phyloP scores from a whole-genome alignment of 2,888 invertebrate species.

The Cosmia trapezina region DNA sequence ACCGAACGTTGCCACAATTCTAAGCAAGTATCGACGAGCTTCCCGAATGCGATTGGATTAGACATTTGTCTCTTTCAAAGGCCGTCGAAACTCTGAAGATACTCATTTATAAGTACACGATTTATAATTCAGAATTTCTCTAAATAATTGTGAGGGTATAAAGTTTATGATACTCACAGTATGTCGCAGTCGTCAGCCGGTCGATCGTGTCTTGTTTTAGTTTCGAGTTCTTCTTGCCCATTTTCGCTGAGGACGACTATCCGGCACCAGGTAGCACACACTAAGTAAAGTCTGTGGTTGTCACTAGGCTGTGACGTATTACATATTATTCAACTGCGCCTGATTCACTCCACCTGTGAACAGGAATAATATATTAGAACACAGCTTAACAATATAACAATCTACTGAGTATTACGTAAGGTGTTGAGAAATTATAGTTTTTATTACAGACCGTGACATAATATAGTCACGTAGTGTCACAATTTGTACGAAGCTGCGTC shows the following conservation, averaged over 20 bases:
- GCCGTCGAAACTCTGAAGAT: background rate
- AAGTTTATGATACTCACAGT: constrained; percentile 93
- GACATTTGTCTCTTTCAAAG: constrained; percentile 1
- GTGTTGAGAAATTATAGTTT: constrained; percentile 40
- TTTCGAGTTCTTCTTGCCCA: constrained; percentile 99
- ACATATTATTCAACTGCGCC: constrained; percentile 81
- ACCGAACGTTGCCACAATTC: constrained; percentile 10
- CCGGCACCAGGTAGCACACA: constrained; percentile 64
- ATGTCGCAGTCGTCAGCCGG: constrained; percentile 97
- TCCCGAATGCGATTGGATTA: constrained; percentile 18
- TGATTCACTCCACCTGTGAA: constrained; percentile 78
- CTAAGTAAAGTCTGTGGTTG: constrained; percentile 66
- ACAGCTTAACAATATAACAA: constrained; percentile 9
- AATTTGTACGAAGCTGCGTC: constrained; percentile 72
- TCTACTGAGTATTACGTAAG: constrained; percentile 17
- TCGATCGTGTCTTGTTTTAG: constrained; percentile 98
- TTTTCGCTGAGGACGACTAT: constrained; percentile 83
- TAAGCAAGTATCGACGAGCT: constrained; percentile 25
- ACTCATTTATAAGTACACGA: constrained; percentile 19
- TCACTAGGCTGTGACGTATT: constrained; percentile 76
- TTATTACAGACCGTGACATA: constrained; percentile 50
- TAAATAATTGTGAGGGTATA: constrained; percentile 6
- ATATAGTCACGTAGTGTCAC: constrained; percentile 71
- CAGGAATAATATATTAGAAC: constrained; percentile 55
- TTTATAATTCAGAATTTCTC: constrained; percentile 19